phyloP scores from a whole-genome alignment of 1,140 invertebrate species.

The Pogonus chalceus region DNA sequence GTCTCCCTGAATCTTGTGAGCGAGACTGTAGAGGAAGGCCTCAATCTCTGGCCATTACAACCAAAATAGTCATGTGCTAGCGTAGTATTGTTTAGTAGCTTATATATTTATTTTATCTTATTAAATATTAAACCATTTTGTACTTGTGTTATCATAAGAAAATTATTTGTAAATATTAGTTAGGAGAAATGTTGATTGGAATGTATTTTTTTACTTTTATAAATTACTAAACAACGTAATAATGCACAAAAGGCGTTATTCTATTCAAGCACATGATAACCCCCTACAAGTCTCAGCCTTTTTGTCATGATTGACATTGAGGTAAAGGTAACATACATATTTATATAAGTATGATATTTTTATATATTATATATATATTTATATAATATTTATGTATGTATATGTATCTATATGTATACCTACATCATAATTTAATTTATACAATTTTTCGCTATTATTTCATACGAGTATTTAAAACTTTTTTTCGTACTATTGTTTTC shows the following conservation, averaged over 20 bases:
- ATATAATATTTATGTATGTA: no score
- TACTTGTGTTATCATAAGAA: background rate
- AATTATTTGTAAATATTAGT: background rate
- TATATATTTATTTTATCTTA: conserved; percentile 14
- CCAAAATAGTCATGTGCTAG: conserved; percentile 4
- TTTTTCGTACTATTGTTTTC: no score
- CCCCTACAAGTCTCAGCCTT: no score
- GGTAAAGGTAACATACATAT: no score
- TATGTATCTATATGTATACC: no score
- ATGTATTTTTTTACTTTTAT: conserved; percentile 11
- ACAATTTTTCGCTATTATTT: no score
- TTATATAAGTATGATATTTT: no score
- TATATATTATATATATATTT: no score
- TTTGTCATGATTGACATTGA: no score
- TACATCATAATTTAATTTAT: no score
- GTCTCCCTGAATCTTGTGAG: conserved; percentile 14
- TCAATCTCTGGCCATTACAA: conserved; percentile 13
- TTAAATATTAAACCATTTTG: background rate
- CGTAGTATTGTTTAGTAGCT: background rate
- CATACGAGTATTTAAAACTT: no score
- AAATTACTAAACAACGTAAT: conserved; percentile 9
- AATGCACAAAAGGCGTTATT: background rate
- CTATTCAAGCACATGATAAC: no score
- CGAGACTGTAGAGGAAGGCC: conserved; percentile 14
- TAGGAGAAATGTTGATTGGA: conserved; percentile 8